Evolutionary conservation across 35 echinoderm and acorn worm species (phyloP).

Genomic region (Stichopus chloronotus): DNA sequence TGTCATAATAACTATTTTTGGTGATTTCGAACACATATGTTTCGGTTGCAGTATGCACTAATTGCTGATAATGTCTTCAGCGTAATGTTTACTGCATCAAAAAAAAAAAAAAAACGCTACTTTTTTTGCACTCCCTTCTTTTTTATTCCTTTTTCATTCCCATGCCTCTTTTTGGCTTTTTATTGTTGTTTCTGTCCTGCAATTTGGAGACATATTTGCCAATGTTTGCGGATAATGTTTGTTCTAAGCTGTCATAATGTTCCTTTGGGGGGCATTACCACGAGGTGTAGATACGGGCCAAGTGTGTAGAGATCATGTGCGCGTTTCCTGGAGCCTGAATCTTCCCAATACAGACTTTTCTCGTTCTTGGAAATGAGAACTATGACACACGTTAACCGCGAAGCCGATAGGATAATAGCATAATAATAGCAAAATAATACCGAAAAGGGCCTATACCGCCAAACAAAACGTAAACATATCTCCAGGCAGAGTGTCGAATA

Average conservation of each 20-base stretch:
- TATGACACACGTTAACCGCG: constrained; percentile 17
- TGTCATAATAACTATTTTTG: neutral
- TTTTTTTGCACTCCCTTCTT: too few relatives aligned
- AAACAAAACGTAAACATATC: constrained; percentile 52
- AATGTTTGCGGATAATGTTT: constrained; percentile 19
- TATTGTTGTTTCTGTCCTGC: neutral
- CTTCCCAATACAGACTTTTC: neutral
- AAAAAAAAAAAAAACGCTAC: too few relatives aligned
- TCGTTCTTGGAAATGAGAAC: constrained; percentile 18
- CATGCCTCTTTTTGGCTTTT: neutral
- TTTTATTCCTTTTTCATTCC: neutral
- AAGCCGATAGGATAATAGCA: constrained; percentile 39
- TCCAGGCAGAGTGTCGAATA: constrained; percentile 38
- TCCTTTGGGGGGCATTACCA: constrained; percentile 23
- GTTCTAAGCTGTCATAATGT: constrained; percentile 21
- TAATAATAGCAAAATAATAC: constrained; percentile 46
- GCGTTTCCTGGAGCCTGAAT: constrained; percentile 5
- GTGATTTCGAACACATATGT: neutral
- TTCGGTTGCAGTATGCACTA: neutral
- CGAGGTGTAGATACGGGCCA: neutral
- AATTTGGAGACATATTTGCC: constrained; percentile 7
- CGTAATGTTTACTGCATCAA: neutral
- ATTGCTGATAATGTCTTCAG: neutral
- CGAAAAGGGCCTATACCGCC: neutral
- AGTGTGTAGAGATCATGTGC: constrained; percentile 16